A percentile compares a stretch with the other conserved stretches of the same genome.
Conservation (phyloP, 1,140 invertebrate genomes). For the Himalopsyche phryganea region DNA sequence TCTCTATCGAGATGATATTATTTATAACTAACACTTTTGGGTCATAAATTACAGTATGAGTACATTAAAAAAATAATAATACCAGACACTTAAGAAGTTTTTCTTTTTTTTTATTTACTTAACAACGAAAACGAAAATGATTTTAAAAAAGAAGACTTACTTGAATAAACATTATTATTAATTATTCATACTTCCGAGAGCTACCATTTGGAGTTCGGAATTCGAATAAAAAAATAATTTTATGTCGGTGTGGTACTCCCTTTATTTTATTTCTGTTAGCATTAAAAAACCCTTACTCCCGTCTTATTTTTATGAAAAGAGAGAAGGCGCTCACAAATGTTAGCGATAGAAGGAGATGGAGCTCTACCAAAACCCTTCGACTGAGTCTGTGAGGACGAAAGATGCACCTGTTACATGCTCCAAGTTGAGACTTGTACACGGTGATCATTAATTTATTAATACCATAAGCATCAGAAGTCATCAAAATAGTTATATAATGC, state of each 20-base stretch:
- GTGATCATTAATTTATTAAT: conserved; percentile 2
- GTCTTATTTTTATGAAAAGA: conserved; percentile 3
- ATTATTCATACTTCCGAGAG: no score
- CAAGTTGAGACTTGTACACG: conserved; percentile 7
- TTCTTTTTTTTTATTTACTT: no score
- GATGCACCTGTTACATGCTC: conserved; percentile 22
- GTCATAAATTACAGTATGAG: no score
- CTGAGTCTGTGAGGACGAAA: conserved; percentile 8
- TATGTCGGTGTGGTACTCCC: conserved; percentile 11
- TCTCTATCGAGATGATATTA: no score
- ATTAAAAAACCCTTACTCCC: conserved; percentile 11
- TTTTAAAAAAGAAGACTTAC: no score
- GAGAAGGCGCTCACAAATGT: background rate
- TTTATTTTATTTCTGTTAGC: conserved; percentile 17
- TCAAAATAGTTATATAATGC: no score
- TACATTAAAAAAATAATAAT: no score
- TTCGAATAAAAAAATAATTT: conserved; percentile 4
- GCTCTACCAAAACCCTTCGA: background rate
- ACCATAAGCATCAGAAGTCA: no score
- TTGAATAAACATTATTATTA: no score
- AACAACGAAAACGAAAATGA: no score
- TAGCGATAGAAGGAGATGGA: conserved; percentile 9
- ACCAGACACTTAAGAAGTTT: no score
- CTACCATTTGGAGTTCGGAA: background rate
- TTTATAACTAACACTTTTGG: no score